Percentiles rank a stretch among this genome's conserved stretches.
Evolutionary conservation across 2,797 vertebrate species (phyloP).

Genomic region (Galagoides demidoff): DNA sequence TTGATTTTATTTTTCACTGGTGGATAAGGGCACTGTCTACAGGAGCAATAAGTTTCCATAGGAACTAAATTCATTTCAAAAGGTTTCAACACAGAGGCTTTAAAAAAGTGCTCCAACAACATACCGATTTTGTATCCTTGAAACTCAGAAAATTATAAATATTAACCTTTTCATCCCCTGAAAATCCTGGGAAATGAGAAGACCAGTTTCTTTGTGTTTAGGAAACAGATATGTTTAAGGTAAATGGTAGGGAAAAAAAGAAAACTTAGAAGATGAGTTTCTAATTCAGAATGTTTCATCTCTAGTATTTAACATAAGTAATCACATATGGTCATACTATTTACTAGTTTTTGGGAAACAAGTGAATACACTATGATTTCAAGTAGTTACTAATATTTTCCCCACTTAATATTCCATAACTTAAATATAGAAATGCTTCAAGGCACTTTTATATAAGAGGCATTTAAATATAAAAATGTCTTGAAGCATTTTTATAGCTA

Average conservation of each 20-base stretch:
- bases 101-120: neutral
- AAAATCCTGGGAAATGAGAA: slow-evolving; percentile 1
- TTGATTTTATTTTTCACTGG: slow-evolving; percentile 46
- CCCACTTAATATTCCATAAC: neutral
- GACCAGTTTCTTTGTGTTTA: neutral
- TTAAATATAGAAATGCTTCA: neutral
- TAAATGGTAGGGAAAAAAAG: neutral
- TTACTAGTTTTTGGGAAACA: slow-evolving; percentile 17
- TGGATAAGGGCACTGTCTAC: slow-evolving; percentile 44
- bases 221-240: slow-evolving; percentile 36
- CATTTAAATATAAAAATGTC: slow-evolving; percentile 3
- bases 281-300: slow-evolving; percentile 18
- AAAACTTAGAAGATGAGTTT: neutral
- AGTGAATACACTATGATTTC: slow-evolving; percentile 7
- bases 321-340: neutral
- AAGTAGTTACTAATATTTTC: slow-evolving; percentile 43
- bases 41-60: slow-evolving; percentile 59
- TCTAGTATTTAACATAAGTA: slow-evolving; percentile 19
- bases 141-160: slow-evolving; percentile 21
- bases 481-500: neutral
- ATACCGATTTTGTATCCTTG: slow-evolving; percentile 36
- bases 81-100: slow-evolving; percentile 7
- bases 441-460: neutral
- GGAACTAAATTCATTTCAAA: slow-evolving; percentile 68
- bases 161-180: slow-evolving; percentile 24